Conservation (phyloP, 2,797 vertebrate species). For the Lepilemur septentrionalis region DNA sequence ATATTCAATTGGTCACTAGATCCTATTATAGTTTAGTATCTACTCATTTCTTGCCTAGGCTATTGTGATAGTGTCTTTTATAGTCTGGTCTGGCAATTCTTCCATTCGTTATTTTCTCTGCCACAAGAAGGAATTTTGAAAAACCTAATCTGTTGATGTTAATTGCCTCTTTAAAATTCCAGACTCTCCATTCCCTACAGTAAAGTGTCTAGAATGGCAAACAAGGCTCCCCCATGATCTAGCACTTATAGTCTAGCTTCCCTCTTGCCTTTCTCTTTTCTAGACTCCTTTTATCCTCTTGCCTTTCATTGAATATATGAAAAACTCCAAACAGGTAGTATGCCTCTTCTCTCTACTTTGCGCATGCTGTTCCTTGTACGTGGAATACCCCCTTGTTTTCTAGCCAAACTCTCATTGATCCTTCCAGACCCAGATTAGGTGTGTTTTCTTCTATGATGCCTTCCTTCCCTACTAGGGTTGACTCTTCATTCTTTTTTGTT, state of each 20-base stretch:
- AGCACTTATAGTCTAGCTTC: not conserved
- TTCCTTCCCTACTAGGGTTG: not conserved
- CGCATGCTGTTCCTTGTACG: not conserved
- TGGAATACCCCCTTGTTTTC: not conserved
- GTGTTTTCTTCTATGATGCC: not conserved
- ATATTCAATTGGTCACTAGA: not conserved
- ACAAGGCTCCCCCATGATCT: not conserved
- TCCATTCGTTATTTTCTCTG: not conserved
- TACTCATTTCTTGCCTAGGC: not conserved
- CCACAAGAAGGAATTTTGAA: not conserved
- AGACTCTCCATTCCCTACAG: not conserved
- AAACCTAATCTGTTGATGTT: not conserved
- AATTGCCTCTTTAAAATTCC: not conserved
- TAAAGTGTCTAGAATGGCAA: not conserved
- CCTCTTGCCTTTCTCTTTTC: not conserved
- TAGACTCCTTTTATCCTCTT: not conserved
- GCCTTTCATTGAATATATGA: not conserved
- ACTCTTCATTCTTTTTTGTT: not conserved
- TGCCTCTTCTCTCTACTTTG: not conserved
- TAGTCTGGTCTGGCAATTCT: not conserved
- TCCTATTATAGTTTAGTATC: not conserved
- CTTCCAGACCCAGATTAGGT: not conserved
- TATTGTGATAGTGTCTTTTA: not conserved
- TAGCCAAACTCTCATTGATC: not conserved
- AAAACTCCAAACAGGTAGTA: not conserved